Conservation (phyloP, 1,140 invertebrate genomes). For the Scaptomyza graminum region DNA sequence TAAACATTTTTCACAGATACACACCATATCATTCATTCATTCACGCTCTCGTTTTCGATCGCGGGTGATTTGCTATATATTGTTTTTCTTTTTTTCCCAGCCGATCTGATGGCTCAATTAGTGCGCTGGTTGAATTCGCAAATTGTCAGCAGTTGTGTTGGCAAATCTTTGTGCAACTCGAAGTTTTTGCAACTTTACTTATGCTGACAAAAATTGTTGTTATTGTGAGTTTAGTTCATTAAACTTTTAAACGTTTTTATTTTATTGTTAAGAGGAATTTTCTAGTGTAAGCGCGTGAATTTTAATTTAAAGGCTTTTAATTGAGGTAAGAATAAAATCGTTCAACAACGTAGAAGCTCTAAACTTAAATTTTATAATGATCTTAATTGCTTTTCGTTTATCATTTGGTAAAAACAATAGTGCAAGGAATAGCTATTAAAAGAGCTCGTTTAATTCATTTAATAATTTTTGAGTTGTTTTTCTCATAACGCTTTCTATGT, state of each 20-base stretch:
- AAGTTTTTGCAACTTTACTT: constrained; percentile 12
- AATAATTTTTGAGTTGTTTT: constrained; percentile 5
- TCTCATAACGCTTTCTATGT: constrained; percentile 29
- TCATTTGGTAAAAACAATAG: neutral
- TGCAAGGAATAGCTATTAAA: neutral
- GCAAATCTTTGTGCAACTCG: constrained; percentile 3
- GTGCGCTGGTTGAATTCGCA: neutral
- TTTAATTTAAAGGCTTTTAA: neutral
- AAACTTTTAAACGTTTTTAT: neutral
- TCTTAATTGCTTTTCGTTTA: neutral
- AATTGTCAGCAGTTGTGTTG: constrained; percentile 10
- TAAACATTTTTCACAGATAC: constrained; percentile 14
- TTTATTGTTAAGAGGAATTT: no score
- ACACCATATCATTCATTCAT: constrained; percentile 1
- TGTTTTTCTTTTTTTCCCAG: neutral
- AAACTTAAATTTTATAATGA: neutral
- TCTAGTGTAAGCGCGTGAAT: neutral
- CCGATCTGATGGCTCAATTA: constrained; percentile 34
- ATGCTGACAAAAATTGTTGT: constrained; percentile 42
- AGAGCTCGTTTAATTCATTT: neutral
- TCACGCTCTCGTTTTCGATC: constrained; percentile 8
- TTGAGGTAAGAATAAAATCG: neutral
- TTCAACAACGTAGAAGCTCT: no score
- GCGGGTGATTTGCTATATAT: neutral
- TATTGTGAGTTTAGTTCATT: constrained; percentile 34